Conservation (phyloP, 92 coral and sea anemone genomes). For the Zoanthus sociatus region DNA sequence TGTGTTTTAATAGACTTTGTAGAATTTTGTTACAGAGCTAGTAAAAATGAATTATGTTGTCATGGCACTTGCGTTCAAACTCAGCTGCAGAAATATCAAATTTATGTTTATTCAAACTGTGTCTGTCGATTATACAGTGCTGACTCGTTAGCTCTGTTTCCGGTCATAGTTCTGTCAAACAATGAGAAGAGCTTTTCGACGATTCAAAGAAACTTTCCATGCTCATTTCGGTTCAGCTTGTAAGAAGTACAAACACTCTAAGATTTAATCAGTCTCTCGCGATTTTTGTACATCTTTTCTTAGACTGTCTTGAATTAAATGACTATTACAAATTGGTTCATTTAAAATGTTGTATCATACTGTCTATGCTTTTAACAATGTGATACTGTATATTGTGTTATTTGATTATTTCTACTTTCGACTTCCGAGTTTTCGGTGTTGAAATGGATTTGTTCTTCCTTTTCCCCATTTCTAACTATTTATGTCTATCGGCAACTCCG, state of each 20-base stretch:
- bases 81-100: background rate
- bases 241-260: too few species aligned
- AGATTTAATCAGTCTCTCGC: too few species aligned
- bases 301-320: background rate
- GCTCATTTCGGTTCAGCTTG: too few species aligned
- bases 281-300: too few species aligned
- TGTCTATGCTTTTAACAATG: slow-evolving; percentile 1
- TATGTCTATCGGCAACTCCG: background rate
- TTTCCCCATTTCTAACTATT: background rate
- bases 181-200: too few species aligned
- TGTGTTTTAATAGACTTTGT: background rate
- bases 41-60: background rate
- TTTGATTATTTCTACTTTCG: slow-evolving; percentile 13
- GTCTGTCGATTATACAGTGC: background rate
- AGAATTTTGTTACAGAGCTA: background rate
- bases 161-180: too few species aligned
- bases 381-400: slow-evolving; percentile 4
- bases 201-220: too few species aligned
- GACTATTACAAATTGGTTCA: slow-evolving; percentile 14
- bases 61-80: slow-evolving; percentile 3
- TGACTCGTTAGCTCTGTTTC: too few species aligned
- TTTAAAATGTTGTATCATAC: too few species aligned
- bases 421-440: background rate
- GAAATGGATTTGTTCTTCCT: background rate
- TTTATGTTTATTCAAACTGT: background rate